Conservation (phyloP, 2,797 vertebrate genomes). For the Mus minutoides region DNA sequence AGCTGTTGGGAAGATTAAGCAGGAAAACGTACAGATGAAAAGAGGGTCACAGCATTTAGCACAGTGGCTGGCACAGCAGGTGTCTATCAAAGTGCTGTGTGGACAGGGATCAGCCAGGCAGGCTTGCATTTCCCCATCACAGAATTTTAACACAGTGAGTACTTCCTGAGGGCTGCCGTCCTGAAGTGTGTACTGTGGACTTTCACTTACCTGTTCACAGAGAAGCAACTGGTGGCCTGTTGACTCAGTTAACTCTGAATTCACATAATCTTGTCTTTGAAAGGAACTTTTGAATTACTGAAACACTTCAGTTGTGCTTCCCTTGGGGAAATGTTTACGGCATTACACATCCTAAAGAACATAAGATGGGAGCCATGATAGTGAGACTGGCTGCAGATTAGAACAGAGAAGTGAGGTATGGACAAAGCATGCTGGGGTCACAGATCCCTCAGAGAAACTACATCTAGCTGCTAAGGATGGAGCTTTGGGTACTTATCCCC, state of each 20-base stretch:
- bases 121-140: neutral
- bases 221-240: neutral
- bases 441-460: conserved; percentile 34
- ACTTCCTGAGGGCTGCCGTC: neutral
- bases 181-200: neutral
- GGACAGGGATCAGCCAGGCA: neutral
- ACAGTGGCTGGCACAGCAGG: neutral
- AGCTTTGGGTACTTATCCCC: neutral
- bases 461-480: neutral
- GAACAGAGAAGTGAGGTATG: neutral
- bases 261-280: conserved; percentile 30
- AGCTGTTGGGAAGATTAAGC: neutral
- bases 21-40: neutral
- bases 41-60: neutral
- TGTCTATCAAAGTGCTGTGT: neutral
- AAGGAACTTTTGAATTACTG: neutral
- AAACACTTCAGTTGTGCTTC: neutral
- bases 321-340: conserved; percentile 4
- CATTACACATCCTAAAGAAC: neutral
- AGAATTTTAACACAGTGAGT: conserved; percentile 26
- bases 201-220: neutral
- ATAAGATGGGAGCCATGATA: neutral
- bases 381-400: neutral
- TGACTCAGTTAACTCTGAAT: conserved; percentile 3
- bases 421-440: neutral